Conservation (phyloP, 2,888 invertebrate genomes). For the Oscheius onirici region DNA sequence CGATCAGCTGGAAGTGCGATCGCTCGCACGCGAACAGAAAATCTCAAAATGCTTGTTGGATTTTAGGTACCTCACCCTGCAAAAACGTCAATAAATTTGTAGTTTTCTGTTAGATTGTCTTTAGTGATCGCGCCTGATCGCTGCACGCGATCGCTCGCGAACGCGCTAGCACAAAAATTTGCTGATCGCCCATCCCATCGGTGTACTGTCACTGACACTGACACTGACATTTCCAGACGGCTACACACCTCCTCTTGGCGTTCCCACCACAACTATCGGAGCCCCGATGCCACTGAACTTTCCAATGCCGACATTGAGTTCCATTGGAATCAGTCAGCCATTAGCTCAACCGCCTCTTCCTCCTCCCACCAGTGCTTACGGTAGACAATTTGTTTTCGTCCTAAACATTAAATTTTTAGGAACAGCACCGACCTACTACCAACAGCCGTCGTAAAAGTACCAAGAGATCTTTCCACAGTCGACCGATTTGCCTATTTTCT, state of each 20-base stretch:
- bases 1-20: no score
- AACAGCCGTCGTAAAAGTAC: not conserved
- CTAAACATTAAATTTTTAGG: not conserved
- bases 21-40: no score
- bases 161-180: no score
- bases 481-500: not conserved
- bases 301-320: conserved; percentile 71
- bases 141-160: no score
- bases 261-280: conserved; percentile 37
- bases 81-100: no score
- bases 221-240: conserved; percentile 13
- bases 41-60: no score
- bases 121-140: no score
- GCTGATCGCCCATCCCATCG: no score
- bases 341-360: conserved; percentile 61
- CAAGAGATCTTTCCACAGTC: no score
- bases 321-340: conserved; percentile 66
- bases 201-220: no score
- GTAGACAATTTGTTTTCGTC: not conserved
- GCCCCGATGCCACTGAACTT: conserved; percentile 59
- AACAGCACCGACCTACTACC: conserved; percentile 9
- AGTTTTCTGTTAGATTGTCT: no score
- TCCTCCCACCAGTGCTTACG: not conserved
- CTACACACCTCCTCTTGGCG: not conserved
- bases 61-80: no score